A percentile compares a stretch with the other conserved stretches of the same genome.
Conservation (phyloP, 2,113 vertebrate genomes). For the Acrocephalus kingi region DNA sequence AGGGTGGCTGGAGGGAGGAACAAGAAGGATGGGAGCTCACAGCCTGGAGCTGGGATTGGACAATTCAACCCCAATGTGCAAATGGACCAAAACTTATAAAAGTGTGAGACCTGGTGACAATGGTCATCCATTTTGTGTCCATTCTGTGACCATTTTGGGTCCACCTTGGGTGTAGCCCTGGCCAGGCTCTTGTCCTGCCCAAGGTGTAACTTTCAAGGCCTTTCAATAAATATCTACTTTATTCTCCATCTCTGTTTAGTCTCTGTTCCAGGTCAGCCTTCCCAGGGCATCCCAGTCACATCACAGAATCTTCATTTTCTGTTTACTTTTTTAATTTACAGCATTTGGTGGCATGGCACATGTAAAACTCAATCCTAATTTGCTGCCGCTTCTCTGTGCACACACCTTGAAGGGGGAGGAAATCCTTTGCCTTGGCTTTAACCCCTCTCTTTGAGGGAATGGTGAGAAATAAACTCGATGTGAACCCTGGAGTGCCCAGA, state of each 20-base stretch:
- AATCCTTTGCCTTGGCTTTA: neutral
- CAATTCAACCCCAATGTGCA: no score
- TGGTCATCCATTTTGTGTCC: no score
- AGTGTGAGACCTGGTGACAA: no score
- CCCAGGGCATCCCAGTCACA: neutral
- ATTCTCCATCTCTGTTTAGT: no score
- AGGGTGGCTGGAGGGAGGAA: no score
- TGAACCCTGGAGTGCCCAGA: neutral
- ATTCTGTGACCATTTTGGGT: no score
- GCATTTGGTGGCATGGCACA: neutral
- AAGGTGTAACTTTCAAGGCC: neutral
- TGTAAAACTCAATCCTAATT: neutral
- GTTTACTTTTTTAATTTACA: neutral
- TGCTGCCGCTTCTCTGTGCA: neutral
- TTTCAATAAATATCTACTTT: no score
- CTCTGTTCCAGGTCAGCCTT: neutral
- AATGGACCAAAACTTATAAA: no score
- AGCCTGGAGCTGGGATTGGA: no score
- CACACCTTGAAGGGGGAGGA: neutral
- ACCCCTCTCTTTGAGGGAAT: no score
- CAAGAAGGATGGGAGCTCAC: no score
- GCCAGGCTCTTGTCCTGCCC: neutral
- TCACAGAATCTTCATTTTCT: neutral
- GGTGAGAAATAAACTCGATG: neutral
- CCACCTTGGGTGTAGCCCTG: neutral